Evolutionary conservation across 2,888 invertebrate genomes (phyloP).

Genomic region (Acrocyrtus sp.): DNA sequence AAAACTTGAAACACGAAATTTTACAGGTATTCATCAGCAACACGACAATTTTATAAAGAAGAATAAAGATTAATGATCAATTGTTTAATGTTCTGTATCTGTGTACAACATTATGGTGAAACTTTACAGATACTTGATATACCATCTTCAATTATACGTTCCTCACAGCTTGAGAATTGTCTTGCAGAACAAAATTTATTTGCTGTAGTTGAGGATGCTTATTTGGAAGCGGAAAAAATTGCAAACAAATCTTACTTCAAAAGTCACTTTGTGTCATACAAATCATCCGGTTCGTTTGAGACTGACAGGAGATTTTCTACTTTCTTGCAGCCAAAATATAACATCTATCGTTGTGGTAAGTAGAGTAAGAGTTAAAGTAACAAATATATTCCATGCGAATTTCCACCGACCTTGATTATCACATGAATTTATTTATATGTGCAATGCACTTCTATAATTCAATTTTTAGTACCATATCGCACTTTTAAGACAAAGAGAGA

Average conservation of each 20-base stretch:
- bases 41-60: too few species aligned
- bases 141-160: conserved; percentile 8
- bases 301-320: conserved; percentile 52
- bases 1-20: conserved; percentile 38
- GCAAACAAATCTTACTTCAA: neutral
- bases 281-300: conserved; percentile 57
- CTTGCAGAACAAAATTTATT: neutral
- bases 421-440: neutral
- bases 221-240: neutral
- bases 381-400: too few species aligned
- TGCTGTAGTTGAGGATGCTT: conserved; percentile 21
- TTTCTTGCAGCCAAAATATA: conserved; percentile 34
- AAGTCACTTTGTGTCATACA: conserved; percentile 43
- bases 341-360: conserved; percentile 38
- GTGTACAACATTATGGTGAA: too few species aligned
- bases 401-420: too few species aligned
- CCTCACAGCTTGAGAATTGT: conserved; percentile 6
- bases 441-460: neutral
- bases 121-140: conserved; percentile 22
- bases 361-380: too few species aligned
- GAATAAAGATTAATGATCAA: too few species aligned
- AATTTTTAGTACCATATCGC: conserved; percentile 71
- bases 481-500: conserved; percentile 84
- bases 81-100: too few species aligned
- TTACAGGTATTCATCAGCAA: too few species aligned